Percentiles rank a stretch among this genome's conserved stretches.
Evolutionary conservation across 2,888 invertebrate species (phyloP).

Genomic region (Habroteleia sp.): DNA sequence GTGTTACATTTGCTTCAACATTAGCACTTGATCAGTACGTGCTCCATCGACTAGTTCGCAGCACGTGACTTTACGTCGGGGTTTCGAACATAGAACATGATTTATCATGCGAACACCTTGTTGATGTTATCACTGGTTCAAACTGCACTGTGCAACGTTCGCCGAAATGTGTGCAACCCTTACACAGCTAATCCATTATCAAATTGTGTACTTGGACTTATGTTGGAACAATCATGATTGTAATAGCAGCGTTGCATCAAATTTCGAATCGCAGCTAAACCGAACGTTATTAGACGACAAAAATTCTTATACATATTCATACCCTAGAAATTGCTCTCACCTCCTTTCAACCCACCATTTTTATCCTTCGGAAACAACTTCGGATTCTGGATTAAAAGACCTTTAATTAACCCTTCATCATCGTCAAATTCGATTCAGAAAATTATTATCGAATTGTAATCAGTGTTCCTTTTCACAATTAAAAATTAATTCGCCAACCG

Average conservation of each 20-base stretch:
- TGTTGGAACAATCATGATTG: constrained; percentile 68
- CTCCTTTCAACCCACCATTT: too few relatives aligned
- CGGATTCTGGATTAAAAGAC: too few relatives aligned
- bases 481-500: too few relatives aligned
- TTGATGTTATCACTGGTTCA: constrained; percentile 74
- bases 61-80: constrained; percentile 58
- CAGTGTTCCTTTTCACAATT: too few relatives aligned
- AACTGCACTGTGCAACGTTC: constrained; percentile 66
- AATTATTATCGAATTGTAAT: too few relatives aligned
- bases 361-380: too few relatives aligned
- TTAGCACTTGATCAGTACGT: constrained; percentile 58
- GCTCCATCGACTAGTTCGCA: constrained; percentile 39
- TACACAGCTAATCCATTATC: constrained; percentile 77
- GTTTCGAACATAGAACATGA: constrained; percentile 70
- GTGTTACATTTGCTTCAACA: constrained; percentile 47
- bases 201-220: constrained; percentile 74
- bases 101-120: constrained; percentile 75
- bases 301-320: constrained; percentile 20
- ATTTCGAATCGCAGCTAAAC: constrained; percentile 37
- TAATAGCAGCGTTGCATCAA: constrained; percentile 59
- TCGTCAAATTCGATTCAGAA: too few relatives aligned
- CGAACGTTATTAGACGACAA: constrained; percentile 29
- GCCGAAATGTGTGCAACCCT: constrained; percentile 68
- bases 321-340: too few relatives aligned
- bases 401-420: too few relatives aligned